phyloP scores from a whole-genome alignment of 2,797 vertebrate species.

The Sebastes oblongus region DNA sequence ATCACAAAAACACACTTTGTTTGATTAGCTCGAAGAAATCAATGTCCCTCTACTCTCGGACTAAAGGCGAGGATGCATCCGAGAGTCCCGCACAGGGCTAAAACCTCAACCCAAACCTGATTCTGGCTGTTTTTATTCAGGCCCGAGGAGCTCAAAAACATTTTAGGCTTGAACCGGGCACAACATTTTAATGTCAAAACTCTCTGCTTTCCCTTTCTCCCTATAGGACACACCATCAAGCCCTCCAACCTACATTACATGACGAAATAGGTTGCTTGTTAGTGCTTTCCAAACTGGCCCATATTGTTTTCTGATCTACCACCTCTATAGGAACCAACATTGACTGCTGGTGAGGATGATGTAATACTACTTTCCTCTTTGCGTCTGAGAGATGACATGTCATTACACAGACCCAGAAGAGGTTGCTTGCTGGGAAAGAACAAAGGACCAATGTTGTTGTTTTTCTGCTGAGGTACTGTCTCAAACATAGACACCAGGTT shows the following conservation, averaged over 20 bases:
- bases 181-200: neutral
- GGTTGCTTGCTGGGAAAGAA: neutral
- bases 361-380: neutral
- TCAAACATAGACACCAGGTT: neutral
- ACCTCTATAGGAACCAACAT: neutral
- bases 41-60: neutral
- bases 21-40: neutral
- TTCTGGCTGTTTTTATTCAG: neutral
- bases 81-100: neutral
- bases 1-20: neutral
- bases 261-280: neutral
- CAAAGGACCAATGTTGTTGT: neutral
- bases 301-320: neutral
- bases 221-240: neutral
- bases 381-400: neutral
- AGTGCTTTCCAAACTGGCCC: neutral
- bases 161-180: neutral
- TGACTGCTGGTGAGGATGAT: neutral
- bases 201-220: neutral
- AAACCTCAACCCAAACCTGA: neutral
- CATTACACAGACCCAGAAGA: neutral
- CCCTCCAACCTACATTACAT: neutral
- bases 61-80: neutral
- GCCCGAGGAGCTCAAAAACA: neutral
- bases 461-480: neutral